phyloP scores from a whole-genome alignment of 2,113 vertebrate genomes.

The Abramis brama region DNA sequence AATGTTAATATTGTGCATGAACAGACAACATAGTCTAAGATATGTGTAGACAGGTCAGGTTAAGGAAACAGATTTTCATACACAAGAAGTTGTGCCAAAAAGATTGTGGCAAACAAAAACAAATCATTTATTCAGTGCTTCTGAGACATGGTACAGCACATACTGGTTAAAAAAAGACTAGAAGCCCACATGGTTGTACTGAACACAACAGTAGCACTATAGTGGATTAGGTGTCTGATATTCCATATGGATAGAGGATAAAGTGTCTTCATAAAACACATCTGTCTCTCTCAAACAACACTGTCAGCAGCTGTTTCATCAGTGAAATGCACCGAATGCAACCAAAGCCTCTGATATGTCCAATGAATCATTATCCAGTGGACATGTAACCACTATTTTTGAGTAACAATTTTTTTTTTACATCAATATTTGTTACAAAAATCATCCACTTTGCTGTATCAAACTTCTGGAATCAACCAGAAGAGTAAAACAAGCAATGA shows the following conservation, averaged over 20 bases:
- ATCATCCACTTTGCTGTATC: constrained; percentile 1
- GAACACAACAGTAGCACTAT: constrained; percentile 60
- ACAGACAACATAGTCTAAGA: constrained; percentile 7
- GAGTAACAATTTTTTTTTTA: constrained; percentile 12
- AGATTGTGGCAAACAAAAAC: constrained; percentile 51
- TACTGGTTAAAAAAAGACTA: constrained; percentile 62
- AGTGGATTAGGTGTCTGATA: constrained; percentile 59
- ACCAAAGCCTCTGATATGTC: constrained; percentile 4
- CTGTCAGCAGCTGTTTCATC: constrained; percentile 53
- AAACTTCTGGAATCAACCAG: constrained; percentile 49
- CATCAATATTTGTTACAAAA: background rate
- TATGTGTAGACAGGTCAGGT: constrained; percentile 4
- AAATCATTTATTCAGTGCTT: constrained; percentile 80
- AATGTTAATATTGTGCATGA: constrained; percentile 30
- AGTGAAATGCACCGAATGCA: constrained; percentile 64
- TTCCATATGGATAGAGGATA: constrained; percentile 47
- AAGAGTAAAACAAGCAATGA: constrained; percentile 15
- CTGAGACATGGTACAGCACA: constrained; percentile 73
- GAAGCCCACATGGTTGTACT: constrained; percentile 62
- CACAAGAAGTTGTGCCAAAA: constrained; percentile 19
- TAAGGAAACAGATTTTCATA: background rate
- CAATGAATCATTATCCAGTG: background rate
- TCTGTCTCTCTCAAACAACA: constrained; percentile 13
- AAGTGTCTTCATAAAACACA: constrained; percentile 52
- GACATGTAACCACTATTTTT: constrained; percentile 10